These are phyloP conservation scores for Phortica okadai DNA, from an alignment of 2,888 invertebrate genomes.

Conservation along the genomic window DNA sequence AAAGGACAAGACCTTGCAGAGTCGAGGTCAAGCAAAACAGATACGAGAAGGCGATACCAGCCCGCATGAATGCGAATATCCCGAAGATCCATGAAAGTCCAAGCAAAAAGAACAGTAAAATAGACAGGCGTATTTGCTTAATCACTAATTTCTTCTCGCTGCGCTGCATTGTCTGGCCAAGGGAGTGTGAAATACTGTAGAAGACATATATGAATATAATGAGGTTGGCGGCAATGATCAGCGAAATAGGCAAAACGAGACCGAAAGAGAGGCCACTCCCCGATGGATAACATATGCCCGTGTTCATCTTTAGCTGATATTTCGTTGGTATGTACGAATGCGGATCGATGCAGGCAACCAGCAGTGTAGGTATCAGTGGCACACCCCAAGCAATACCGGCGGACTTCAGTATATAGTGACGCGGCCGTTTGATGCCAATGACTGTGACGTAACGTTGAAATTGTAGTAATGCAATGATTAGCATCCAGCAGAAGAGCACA, in stretches of 20 bases:
- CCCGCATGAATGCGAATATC: slow-evolving; percentile 78
- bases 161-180: slow-evolving; percentile 73
- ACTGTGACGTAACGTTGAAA: slow-evolving; percentile 83
- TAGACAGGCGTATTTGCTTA: slow-evolving; percentile 79
- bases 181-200: slow-evolving; percentile 73
- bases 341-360: slow-evolving; percentile 77
- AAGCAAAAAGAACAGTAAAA: slow-evolving; percentile 80
- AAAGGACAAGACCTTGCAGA: slow-evolving; percentile 80
- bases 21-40: slow-evolving; percentile 82
- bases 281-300: slow-evolving; percentile 79
- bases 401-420: slow-evolving; percentile 81
- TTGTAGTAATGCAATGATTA: slow-evolving; percentile 83
- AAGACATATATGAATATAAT: slow-evolving; percentile 79
- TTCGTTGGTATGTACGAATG: slow-evolving; percentile 76
- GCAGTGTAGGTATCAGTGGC: slow-evolving; percentile 79
- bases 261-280: slow-evolving; percentile 77
- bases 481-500: slow-evolving; percentile 85
- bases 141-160: slow-evolving; percentile 58
- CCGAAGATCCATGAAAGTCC: slow-evolving; percentile 82
- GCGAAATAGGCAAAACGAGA: slow-evolving; percentile 78
- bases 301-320: slow-evolving; percentile 55
- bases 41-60: slow-evolving; percentile 79
- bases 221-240: slow-evolving; percentile 78
- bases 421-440: slow-evolving; percentile 79
- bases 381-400: slow-evolving; percentile 81